Conservation (phyloP, 2,888 invertebrate genomes). For the Troides oblongomaculatus region DNA sequence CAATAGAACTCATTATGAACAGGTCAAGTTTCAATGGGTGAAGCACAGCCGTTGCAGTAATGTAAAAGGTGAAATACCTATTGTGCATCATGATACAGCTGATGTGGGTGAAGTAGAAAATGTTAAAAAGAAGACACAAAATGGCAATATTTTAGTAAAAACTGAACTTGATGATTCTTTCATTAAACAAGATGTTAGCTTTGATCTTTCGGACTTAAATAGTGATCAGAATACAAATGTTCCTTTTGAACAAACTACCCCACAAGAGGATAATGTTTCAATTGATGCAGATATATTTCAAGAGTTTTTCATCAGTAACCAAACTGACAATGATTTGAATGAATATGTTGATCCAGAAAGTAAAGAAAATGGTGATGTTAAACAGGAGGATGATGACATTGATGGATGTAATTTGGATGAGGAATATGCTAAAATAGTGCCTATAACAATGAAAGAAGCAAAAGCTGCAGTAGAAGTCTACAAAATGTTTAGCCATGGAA, state of each 20-base stretch:
- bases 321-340: constrained; percentile 28
- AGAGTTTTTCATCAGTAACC: constrained; percentile 38
- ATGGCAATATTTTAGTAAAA: constrained; percentile 26
- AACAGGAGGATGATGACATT: constrained; percentile 37
- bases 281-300: constrained; percentile 39
- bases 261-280: constrained; percentile 28
- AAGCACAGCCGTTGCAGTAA: constrained; percentile 45
- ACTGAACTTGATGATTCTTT: constrained; percentile 12
- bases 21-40: constrained; percentile 55
- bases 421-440: constrained; percentile 63
- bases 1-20: constrained; percentile 49
- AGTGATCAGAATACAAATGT: constrained; percentile 1
- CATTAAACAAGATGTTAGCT: constrained; percentile 18
- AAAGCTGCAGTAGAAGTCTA: constrained; percentile 60
- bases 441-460: constrained; percentile 60
- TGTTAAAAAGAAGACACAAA: constrained; percentile 32
- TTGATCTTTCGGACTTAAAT: constrained; percentile 12
- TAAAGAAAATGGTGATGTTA: constrained; percentile 30
- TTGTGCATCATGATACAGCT: constrained; percentile 52
- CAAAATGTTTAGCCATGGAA: constrained; percentile 54
- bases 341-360: constrained; percentile 23
- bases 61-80: constrained; percentile 42
- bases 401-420: constrained; percentile 59
- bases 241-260: neutral
- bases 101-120: constrained; percentile 46